These are phyloP conservation scores for Acestrorhynchus altus DNA, from an alignment of 2,797 vertebrate genomes.

Conservation along the genomic window DNA sequence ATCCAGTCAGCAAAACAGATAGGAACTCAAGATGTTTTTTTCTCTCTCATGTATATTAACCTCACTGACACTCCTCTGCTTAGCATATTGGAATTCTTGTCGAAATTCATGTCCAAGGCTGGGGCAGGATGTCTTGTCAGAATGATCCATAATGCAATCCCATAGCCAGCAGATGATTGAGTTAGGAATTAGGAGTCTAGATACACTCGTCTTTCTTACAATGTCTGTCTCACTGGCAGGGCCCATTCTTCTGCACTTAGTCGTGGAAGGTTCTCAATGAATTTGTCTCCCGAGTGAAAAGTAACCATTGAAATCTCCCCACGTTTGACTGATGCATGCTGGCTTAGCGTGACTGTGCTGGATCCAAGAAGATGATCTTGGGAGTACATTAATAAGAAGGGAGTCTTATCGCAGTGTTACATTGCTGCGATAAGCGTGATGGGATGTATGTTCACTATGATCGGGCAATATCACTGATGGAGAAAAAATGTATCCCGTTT, in stretches of 20 bases:
- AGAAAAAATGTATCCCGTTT: conserved; percentile 1
- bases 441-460: conserved; percentile 8
- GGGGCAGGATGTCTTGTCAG: conserved; percentile 70
- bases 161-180: conserved; percentile 70
- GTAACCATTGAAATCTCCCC: conserved; percentile 57
- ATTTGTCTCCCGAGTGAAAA: conserved; percentile 70
- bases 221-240: conserved; percentile 71
- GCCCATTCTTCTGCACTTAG: conserved; percentile 74
- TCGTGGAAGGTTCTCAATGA: conserved; percentile 70
- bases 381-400: conserved; percentile 58
- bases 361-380: conserved; percentile 59
- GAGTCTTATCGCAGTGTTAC: conserved; percentile 50
- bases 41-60: conserved; percentile 82
- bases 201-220: conserved; percentile 70
- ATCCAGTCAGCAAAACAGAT: conserved; percentile 80
- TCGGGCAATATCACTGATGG: conserved; percentile 10
- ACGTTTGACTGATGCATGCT: conserved; percentile 61
- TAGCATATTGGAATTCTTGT: conserved; percentile 78
- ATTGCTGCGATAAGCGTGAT: conserved; percentile 22
- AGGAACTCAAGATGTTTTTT: conserved; percentile 77
- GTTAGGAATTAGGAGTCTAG: conserved; percentile 72
- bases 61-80: conserved; percentile 74
- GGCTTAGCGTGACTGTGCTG: conserved; percentile 48
- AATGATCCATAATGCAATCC: conserved; percentile 77
- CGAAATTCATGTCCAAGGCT: conserved; percentile 70